Percentiles rank a stretch among this genome's conserved stretches.
Evolutionary conservation across 1,140 invertebrate genomes (phyloP).

Genomic region (Magallana ariakensis): DNA sequence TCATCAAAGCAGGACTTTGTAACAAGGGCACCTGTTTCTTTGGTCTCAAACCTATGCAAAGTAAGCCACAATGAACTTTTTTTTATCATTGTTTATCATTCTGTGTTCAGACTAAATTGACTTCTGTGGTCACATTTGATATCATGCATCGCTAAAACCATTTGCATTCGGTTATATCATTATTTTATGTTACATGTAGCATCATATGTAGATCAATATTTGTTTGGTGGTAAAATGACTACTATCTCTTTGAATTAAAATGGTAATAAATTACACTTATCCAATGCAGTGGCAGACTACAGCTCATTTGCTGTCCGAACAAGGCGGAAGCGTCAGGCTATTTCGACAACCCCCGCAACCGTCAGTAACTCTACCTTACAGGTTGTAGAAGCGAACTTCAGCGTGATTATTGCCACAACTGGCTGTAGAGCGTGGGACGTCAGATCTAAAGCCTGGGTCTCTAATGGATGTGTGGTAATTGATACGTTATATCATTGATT

Average conservation of each 20-base stretch:
- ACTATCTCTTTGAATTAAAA: no score
- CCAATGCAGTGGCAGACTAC: neutral
- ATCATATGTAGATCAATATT: no score
- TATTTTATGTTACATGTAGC: no score
- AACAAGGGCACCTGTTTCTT: constrained; percentile 20
- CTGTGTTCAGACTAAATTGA: no score
- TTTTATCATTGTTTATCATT: neutral
- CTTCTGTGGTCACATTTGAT: no score
- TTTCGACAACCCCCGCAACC: neutral
- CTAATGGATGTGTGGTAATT: constrained; percentile 43
- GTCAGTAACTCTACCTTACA: neutral
- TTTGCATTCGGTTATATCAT: no score
- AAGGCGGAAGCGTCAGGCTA: constrained; percentile 5
- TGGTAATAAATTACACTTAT: no score
- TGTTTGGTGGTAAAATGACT: no score
- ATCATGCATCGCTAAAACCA: no score
- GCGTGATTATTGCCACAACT: constrained; percentile 43
- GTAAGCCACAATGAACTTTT: constrained; percentile 6
- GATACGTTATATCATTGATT: neutral
- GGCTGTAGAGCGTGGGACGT: constrained; percentile 42
- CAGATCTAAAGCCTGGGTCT: constrained; percentile 2
- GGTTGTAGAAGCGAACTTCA: constrained; percentile 29
- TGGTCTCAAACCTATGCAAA: constrained; percentile 34
- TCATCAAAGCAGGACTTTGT: constrained; percentile 23
- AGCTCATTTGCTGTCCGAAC: neutral